Conservation (phyloP, 2,113 vertebrate genomes). For the Tychaedon coryphoeus region DNA sequence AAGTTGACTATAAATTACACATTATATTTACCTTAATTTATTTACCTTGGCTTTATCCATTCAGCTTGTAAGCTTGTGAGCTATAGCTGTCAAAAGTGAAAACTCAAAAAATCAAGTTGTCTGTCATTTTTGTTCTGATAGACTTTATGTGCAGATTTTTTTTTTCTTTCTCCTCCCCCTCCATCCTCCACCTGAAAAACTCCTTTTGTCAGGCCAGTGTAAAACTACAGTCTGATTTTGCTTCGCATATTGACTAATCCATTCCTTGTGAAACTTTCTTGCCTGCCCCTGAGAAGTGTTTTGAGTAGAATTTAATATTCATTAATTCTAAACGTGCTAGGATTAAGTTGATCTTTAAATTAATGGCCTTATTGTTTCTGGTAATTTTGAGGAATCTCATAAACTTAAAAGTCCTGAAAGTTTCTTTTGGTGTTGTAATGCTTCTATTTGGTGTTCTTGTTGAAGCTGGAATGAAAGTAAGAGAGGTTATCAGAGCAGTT, state of each 20-base stretch:
- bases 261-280: background rate
- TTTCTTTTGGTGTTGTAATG: background rate
- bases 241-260: background rate
- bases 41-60: background rate
- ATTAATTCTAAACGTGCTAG: background rate
- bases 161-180: rapidly evolving
- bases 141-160: background rate
- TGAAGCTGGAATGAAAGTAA: background rate
- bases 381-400: background rate
- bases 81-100: background rate
- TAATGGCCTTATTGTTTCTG: background rate
- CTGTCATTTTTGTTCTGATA: background rate
- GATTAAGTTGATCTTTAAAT: background rate
- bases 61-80: background rate
- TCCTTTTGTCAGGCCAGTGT: background rate
- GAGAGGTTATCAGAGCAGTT: background rate
- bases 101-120: background rate
- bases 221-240: background rate
- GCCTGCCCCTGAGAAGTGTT: background rate
- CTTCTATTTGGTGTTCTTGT: background rate
- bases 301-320: background rate
- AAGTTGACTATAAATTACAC: background rate
- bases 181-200: background rate
- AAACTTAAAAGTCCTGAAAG: background rate
- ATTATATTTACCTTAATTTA: background rate